phyloP scores from a whole-genome alignment of 2,113 vertebrate species.

The Cyrtonyx montezumae region DNA sequence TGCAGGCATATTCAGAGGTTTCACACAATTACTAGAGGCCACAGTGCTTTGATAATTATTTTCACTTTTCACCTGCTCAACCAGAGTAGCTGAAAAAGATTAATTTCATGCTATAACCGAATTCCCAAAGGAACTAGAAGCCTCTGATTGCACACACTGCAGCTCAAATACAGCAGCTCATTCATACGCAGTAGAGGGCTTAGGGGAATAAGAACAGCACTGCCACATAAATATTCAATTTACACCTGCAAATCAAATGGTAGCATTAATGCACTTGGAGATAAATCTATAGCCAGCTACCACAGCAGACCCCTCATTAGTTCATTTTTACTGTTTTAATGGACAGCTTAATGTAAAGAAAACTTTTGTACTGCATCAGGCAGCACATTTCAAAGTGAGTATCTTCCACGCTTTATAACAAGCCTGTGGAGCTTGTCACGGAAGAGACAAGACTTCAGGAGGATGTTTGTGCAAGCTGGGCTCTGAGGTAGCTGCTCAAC shows the following conservation, averaged over 20 bases:
- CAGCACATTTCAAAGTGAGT: constrained; percentile 9
- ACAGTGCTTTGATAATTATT: constrained; percentile 60
- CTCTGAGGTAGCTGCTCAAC: fast-evolving
- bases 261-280: neutral
- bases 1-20: constrained; percentile 9
- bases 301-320: neutral
- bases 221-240: constrained; percentile 7
- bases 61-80: constrained; percentile 65
- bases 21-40: constrained; percentile 40
- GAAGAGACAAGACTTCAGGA: neutral
- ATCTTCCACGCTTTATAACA: neutral
- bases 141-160: constrained; percentile 11
- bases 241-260: constrained; percentile 34
- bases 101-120: constrained; percentile 44
- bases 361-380: neutral
- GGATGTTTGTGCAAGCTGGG: neutral
- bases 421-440: neutral
- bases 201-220: constrained; percentile 1
- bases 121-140: constrained; percentile 49
- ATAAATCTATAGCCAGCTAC: neutral
- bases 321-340: constrained; percentile 11
- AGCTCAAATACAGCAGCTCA: constrained; percentile 6
- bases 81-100: constrained; percentile 47
- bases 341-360: neutral
- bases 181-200: neutral